Evolutionary conservation across 1,140 invertebrate species (phyloP), one percentile per base, ranked within the genome.

Genomic region (Drosophila subobscura): DNA sequence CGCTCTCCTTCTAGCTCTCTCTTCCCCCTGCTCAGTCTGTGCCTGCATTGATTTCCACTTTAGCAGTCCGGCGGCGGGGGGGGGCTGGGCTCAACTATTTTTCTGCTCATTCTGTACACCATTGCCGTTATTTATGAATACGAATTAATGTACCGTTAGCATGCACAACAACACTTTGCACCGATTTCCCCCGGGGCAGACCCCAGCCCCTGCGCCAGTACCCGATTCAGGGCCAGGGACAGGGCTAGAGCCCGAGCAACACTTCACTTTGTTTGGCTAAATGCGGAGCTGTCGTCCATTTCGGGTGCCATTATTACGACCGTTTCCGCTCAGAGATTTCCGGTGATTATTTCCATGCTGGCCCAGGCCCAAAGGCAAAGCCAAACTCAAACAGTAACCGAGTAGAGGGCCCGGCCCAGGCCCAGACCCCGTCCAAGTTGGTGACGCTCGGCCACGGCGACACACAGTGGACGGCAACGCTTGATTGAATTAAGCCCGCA

Each of bases 241-340:
- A 65, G 44, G 37, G 44, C 52, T 33, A 25, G 27, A 42, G 22
- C 20, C 20, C 29, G 29, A 44, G 29, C 65, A 54, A 41, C 58
- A 71, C 52, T 81, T 81, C 71, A 66, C 70, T 73, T 73, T 85
- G 79, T 85, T 81, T 85, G 72, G 47, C 72, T 77, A 84, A 84
- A 84, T 79, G 79, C 80, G 80, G 61, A 42, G 80, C 61, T 74
- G 64, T 74, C 83, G 74, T 77, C 78, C 83, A 66, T 71, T 85
- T 88, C 55, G 68, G 77, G 53, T 77, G 70, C 81, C 81, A 77
- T 85, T 86, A 88, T 85, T 86, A 73, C 61, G 65, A 72, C 74
- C 81, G 77, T 86, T 86, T 86, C 81, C 81, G 83, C 70, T 77
- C 55, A 58, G 65, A 86, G 81, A 86, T 88, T 86, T 86, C 81